Base-by-base conservation (phyloP, 2,888 invertebrate genomes). In the Mechanitis messenoides region DNA sequence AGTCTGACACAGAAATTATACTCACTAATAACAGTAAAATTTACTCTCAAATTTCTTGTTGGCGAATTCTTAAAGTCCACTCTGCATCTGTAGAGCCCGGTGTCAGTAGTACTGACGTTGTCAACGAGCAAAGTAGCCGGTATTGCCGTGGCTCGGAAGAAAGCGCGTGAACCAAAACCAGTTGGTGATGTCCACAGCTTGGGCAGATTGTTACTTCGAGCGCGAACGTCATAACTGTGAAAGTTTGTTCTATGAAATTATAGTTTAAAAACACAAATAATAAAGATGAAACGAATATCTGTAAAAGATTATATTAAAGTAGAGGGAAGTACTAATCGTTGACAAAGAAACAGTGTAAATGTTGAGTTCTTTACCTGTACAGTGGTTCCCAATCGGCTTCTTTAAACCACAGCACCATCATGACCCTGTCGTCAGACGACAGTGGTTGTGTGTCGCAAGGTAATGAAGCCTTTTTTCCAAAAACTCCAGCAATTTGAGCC, bases 11-110 rank as follows among this genome's bases (percentile, higher is more conserved):
- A 46, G 35, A 53, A 20, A 20, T 20, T 20, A 2, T 38, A 93
- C 96, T 95, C 89, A 97, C 97, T 94, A 79, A 97, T 95, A 72
- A 97, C 95, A 71, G 95, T 96, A 75, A 97, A 93, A 85, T 96
- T 96, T 84, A 97, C 95, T 87, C 94, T 93, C 74, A 95, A 92
- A 82, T 97, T 96, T 72, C 96, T 92, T 2, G 97, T 97, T 0
- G 96, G 97, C 11, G 96, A 95, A 81, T 95, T 95, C 80, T 94
- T 95, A 90, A 97, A 97, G 90, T 97, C 97, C 5, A 97, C 96
- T 64, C 97, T 91, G 85, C 97, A 97, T 66, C 96, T 92, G 87
- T 97, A 97, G 66, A 95, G 91, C 12, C 96, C 97, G 1, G 93
- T 94, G 78, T 97, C 97, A 53, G 91, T 90, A 66, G 94, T 93